Percentiles rank a stretch among this genome's conserved stretches.
These are phyloP conservation scores for Dipus sagitta DNA, from an alignment of 2,797 vertebrate genomes.

Conservation along the genomic window DNA sequence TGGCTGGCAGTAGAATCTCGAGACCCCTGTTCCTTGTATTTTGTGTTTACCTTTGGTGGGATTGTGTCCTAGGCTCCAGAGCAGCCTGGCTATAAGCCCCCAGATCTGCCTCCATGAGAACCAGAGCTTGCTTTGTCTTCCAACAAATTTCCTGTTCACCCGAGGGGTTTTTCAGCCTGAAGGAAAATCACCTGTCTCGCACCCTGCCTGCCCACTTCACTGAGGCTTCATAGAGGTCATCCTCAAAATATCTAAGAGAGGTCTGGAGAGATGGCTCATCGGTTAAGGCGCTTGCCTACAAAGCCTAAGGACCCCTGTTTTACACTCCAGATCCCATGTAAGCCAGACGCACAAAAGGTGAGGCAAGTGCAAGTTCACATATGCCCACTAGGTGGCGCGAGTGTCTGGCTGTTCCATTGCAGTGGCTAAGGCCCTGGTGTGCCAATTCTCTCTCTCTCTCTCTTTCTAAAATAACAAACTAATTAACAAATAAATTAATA, in stretches of 20 bases:
- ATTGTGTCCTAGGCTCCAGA: neutral
- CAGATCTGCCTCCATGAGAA: neutral
- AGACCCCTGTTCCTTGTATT: rapidly evolving
- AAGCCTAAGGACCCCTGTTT: too few species aligned
- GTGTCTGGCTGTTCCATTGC: too few species aligned
- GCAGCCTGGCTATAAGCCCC: neutral
- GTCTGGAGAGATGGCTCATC: too few species aligned
- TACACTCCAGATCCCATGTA: too few species aligned
- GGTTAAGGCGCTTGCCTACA: too few species aligned
- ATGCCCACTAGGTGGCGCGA: too few species aligned
- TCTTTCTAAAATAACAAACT: too few species aligned
- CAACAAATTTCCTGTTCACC: neutral
- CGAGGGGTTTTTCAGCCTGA: neutral
- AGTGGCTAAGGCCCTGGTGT: too few species aligned
- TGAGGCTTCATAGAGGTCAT: neutral
- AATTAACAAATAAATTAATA: too few species aligned
- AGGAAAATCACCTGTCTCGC: neutral
- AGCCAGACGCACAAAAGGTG: too few species aligned
- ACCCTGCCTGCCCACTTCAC: rapidly evolving
- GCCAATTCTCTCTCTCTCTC: too few species aligned
- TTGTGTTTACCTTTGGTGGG: neutral
- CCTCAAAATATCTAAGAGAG: neutral
- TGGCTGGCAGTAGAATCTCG: slow-evolving; percentile 43
- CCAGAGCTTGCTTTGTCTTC: rapidly evolving
- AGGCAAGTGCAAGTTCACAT: too few species aligned